phyloP scores from a whole-genome alignment of 2,113 vertebrate species.

The Ellobius talpinus region DNA sequence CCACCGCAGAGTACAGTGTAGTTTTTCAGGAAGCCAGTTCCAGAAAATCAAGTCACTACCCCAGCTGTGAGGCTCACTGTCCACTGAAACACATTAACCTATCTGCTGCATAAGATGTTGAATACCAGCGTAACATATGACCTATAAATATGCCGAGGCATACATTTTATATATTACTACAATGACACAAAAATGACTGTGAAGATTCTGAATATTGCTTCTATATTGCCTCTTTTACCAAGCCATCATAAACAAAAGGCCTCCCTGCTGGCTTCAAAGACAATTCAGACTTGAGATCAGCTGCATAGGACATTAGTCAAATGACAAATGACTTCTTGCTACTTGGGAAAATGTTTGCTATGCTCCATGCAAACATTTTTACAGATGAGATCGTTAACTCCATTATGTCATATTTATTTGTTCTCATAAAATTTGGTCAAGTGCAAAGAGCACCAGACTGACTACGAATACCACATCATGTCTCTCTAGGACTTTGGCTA shows the following conservation, averaged over 20 bases:
- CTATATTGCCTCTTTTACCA: constrained; percentile 54
- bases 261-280: constrained; percentile 78
- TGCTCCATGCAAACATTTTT: constrained; percentile 76
- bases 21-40: not conserved
- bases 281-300: constrained; percentile 46
- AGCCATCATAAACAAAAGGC: constrained; percentile 48
- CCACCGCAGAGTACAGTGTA: not conserved
- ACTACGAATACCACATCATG: constrained; percentile 34
- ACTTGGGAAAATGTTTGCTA: constrained; percentile 74
- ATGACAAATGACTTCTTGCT: constrained; percentile 71
- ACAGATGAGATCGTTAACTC: constrained; percentile 74
- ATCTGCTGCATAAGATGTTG: not conserved
- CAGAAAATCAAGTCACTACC: not conserved
- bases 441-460: constrained; percentile 51
- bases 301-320: constrained; percentile 56
- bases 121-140: not conserved
- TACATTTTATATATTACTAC: not conserved
- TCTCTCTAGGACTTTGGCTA: constrained; percentile 42
- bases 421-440: constrained; percentile 69
- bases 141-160: not conserved
- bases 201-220: constrained; percentile 40
- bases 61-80: not conserved
- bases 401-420: constrained; percentile 69
- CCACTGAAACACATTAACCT: not conserved
- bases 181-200: not conserved